Evolutionary conservation across 1,140 invertebrate genomes (phyloP).

Genomic region (Drosophila ambigua): DNA sequence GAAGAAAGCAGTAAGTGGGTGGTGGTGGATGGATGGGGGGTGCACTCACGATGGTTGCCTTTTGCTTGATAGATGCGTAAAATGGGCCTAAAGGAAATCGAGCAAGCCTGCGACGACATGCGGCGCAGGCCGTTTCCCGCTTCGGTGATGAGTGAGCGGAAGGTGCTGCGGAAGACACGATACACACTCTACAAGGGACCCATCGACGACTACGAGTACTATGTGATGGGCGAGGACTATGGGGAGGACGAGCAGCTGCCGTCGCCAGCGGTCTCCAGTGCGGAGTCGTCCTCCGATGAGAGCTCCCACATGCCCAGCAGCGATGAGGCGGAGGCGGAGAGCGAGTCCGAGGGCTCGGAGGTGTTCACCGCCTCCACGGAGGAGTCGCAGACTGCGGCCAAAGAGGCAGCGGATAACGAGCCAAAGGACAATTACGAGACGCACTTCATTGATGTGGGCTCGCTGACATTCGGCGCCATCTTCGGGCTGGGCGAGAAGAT

Average conservation of each 20-base stretch:
- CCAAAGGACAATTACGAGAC: conserved; percentile 28
- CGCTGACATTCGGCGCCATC: conserved; percentile 70
- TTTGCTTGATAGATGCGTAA: conserved; percentile 42
- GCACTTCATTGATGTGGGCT: conserved; percentile 79
- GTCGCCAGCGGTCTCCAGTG: no score
- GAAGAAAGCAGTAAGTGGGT: conserved; percentile 20
- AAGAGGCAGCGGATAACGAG: neutral
- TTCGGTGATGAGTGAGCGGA: neutral
- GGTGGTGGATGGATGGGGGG: no score
- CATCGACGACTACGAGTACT: conserved; percentile 20
- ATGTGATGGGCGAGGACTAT: neutral
- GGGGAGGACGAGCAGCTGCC: neutral
- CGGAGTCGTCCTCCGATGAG: no score
- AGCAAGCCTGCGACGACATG: conserved; percentile 11
- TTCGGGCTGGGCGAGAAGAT: conserved; percentile 85
- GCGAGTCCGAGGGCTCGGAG: conserved; percentile 16
- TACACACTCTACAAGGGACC: no score
- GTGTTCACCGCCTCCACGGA: conserved; percentile 23
- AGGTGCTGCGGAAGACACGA: no score
- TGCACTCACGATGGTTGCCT: neutral
- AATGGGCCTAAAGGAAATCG: conserved; percentile 49
- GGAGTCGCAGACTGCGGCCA: neutral
- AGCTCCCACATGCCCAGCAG: neutral
- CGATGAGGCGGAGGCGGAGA: neutral
- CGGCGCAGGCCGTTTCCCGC: conserved; percentile 6